Evolutionary conservation across 1,140 invertebrate genomes (phyloP).

Genomic region (Temnothorax curvispinosus): DNA sequence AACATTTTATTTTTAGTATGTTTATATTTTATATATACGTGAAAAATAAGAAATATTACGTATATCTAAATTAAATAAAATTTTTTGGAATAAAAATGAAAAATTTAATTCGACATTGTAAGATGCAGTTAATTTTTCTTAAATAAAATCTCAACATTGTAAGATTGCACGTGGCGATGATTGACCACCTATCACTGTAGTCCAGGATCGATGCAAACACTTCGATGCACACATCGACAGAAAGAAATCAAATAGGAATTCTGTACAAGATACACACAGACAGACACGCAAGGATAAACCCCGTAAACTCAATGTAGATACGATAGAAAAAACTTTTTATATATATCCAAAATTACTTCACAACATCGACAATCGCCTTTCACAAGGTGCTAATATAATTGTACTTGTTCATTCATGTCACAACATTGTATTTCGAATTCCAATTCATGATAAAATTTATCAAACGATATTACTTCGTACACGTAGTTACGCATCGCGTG

Average conservation of each 20-base stretch:
- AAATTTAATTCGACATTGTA: background rate
- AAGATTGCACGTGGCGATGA: background rate
- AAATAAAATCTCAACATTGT: background rate
- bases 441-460: constrained; percentile 52
- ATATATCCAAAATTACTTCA: constrained; percentile 68
- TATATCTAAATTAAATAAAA: constrained; percentile 14
- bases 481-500: constrained; percentile 26
- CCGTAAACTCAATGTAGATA: constrained; percentile 49
- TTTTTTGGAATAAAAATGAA: background rate
- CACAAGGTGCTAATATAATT: constrained; percentile 68
- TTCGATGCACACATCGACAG: constrained; percentile 57
- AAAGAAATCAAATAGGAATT: constrained; percentile 43
- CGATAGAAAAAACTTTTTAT: constrained; percentile 35
- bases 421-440: constrained; percentile 51
- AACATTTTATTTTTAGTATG: background rate
- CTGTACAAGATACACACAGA: constrained; percentile 65
- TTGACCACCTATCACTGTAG: background rate
- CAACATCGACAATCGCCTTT: constrained; percentile 75
- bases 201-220: constrained; percentile 55
- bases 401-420: constrained; percentile 67
- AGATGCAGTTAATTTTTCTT: background rate
- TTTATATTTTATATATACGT: background rate
- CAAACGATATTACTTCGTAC: constrained; percentile 45
- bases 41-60: background rate
- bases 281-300: constrained; percentile 43